Base-by-base conservation (phyloP, 2,113 vertebrate genomes). In the Grammomys dolichurus region DNA sequence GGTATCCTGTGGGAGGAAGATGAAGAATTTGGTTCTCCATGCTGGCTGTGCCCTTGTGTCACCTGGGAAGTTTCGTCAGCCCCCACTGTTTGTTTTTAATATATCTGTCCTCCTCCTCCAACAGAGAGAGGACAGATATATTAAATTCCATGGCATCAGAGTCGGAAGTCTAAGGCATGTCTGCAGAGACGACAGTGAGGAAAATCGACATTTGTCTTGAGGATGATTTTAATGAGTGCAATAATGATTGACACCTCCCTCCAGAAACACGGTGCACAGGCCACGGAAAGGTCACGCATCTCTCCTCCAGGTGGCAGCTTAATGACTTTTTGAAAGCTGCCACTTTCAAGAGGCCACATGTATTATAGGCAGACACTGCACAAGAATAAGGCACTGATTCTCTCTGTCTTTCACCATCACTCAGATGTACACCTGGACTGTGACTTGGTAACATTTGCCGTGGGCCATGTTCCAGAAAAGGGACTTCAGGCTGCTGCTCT, bases 191-290 rank as follows among this genome's bases (percentile, higher is more conserved):
- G 73, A 69, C 31, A 63, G 54, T 78, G 46, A 94, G 80, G 89
- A 93, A 95, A 97, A 92, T 86, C 36, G 40, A 91, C 84, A 31
- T 96, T 97, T 96, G 89, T 94, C 97, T 92, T 87, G 70, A 96
- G 88, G 90, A 69, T 88, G 72, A 89, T 95, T 96, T 96, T 98
- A 97, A 96, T 96, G 94, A 97, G 94, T 95, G 73, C n/a, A 26
- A 91, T 97, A 92, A 91, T 96, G 96, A 97, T 90, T 98, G 97
- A 97, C 96, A 97, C 56, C 56, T 93, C n/a, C 89, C 94, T 94
- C 89, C 13, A 67, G 65, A 97, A 97, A 93, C 78, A 65, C 0
- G 5, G 90, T 73, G 4, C 67, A 28, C 60, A 75, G 65, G 95
- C 92, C 95, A 95, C 65, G 86, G 73, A 75, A 72, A 96, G 80